Conservation (phyloP, 2,113 vertebrate genomes). For the Actenoides hombroni region DNA sequence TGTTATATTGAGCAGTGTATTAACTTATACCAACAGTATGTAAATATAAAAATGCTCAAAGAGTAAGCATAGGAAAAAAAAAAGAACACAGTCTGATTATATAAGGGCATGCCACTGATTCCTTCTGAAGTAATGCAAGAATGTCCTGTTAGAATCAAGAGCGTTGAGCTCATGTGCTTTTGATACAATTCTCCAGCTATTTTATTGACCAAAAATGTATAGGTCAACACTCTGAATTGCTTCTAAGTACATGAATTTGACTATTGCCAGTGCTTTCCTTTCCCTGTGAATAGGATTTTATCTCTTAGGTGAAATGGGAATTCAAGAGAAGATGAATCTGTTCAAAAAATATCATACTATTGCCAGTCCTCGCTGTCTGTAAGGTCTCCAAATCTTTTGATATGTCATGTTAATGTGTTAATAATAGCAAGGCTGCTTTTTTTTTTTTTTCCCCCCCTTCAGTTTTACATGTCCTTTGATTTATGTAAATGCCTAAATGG, state of each 20-base stretch:
- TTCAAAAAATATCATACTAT: background rate
- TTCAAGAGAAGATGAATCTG: background rate
- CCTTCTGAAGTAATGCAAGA: background rate
- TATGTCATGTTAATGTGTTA: background rate
- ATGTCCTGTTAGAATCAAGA: background rate
- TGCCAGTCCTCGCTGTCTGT: background rate
- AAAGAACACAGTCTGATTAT: background rate
- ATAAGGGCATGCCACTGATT: background rate
- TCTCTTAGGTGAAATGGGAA: background rate
- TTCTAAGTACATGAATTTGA: background rate
- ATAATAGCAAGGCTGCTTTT: background rate
- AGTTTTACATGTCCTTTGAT: background rate
- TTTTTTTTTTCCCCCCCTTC: background rate
- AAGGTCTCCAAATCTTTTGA: background rate
- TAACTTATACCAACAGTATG: background rate
- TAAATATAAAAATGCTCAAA: background rate
- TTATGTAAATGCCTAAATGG: background rate
- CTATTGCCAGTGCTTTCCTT: background rate
- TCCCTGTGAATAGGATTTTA: background rate
- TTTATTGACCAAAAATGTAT: background rate
- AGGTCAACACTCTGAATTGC: background rate
- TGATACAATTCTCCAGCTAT: background rate
- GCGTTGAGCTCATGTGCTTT: background rate
- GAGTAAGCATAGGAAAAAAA: background rate
- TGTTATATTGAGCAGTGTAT: background rate